Evolutionary conservation across 2,113 vertebrate genomes (phyloP).

Genomic region (Dicentrarchus labrax): DNA sequence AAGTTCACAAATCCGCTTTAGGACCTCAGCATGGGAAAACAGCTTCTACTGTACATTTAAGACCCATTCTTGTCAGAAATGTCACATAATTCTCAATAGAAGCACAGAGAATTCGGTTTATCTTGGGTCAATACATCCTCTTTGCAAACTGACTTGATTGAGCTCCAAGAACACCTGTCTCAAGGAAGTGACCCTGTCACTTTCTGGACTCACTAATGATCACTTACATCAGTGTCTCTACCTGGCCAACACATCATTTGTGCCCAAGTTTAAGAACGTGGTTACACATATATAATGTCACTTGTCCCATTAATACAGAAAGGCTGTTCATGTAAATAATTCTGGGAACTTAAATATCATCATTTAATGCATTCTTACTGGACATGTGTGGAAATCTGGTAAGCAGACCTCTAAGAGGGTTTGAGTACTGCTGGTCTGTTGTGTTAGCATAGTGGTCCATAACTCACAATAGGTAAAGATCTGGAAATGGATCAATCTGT

Average conservation of each 20-base stretch:
- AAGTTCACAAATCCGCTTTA: conserved; percentile 11
- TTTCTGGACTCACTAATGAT: neutral
- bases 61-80: conserved; percentile 3
- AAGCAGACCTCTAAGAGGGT: neutral
- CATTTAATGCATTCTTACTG: neutral
- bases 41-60: conserved; percentile 5
- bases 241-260: neutral
- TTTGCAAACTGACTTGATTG: conserved; percentile 1
- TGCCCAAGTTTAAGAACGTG: too few relatives aligned
- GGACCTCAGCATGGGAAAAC: neutral
- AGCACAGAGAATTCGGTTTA: neutral
- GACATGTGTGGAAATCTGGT: neutral
- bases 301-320: neutral
- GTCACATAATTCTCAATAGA: neutral
- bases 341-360: neutral
- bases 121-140: neutral
- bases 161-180: neutral
- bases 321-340: neutral
- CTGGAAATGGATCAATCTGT: neutral
- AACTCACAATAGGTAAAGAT: neutral
- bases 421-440: neutral
- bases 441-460: neutral
- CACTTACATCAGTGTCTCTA: neutral
- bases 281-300: neutral
- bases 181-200: neutral